These are phyloP conservation scores for Pectinophora gossypiella DNA, from an alignment of 1,140 invertebrate species.

Conservation along the genomic window DNA sequence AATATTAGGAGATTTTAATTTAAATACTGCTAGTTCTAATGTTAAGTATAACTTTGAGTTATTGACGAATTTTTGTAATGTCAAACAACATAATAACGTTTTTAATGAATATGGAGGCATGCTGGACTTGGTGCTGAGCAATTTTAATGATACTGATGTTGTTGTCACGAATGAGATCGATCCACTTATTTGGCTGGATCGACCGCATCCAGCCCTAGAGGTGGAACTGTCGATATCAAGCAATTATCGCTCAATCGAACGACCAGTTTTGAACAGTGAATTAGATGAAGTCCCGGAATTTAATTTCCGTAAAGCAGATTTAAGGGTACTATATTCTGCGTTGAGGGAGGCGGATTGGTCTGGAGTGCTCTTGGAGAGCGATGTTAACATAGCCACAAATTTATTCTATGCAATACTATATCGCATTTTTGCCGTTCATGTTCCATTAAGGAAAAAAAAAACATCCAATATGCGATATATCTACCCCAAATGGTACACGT, in stretches of 20 bases:
- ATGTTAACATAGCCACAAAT: neutral
- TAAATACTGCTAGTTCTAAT: neutral
- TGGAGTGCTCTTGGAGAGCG: neutral
- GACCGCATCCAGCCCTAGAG: neutral
- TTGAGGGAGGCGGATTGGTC: neutral
- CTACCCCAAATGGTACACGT: neutral
- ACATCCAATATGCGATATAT: neutral
- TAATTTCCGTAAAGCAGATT: neutral
- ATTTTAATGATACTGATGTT: neutral
- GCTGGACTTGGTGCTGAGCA: neutral
- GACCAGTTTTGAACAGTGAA: neutral
- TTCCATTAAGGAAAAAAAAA: neutral
- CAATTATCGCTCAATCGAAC: neutral
- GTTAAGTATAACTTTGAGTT: neutral
- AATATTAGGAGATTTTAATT: neutral
- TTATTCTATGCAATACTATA: neutral
- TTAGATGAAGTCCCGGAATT: neutral
- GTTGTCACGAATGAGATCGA: neutral
- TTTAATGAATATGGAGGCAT: neutral
- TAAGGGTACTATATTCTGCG: neutral
- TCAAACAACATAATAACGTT: neutral
- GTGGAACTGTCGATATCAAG: neutral
- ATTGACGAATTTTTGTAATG: neutral
- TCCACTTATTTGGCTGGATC: neutral
- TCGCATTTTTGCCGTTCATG: neutral